Conservation (phyloP, 53 echinoderm and acorn worm genomes). For the Crossaster papposus region DNA sequence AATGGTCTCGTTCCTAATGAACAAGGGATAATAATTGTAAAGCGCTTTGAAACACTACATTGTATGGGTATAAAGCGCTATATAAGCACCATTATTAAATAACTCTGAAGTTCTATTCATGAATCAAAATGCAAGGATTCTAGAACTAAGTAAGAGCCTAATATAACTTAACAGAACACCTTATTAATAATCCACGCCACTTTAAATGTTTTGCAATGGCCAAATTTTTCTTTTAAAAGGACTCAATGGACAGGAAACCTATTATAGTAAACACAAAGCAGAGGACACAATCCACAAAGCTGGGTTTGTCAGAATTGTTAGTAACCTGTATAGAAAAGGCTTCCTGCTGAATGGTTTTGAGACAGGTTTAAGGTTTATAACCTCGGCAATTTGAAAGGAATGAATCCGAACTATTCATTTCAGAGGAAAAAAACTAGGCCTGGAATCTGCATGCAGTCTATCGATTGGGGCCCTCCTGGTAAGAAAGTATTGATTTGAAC, state of each 20-base stretch:
- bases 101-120: no score
- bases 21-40: no score
- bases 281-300: background rate
- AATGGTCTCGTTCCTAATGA: no score
- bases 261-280: background rate
- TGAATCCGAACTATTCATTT: background rate
- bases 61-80: no score
- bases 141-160: no score
- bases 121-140: no score
- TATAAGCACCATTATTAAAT: no score
- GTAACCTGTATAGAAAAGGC: background rate
- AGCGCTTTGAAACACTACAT: no score
- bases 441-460: background rate
- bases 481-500: background rate
- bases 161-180: background rate
- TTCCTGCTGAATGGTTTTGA: background rate
- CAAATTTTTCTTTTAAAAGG: background rate
- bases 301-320: background rate
- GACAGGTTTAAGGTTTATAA: slow-evolving; percentile 2
- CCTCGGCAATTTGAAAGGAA: background rate
- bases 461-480: background rate
- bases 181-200: background rate
- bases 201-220: background rate
- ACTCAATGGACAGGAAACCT: background rate
- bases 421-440: background rate